Evolutionary conservation across 2,888 invertebrate genomes (phyloP), one percentile per base, ranked within the genome.

Genomic region (Myathropa florea): DNA sequence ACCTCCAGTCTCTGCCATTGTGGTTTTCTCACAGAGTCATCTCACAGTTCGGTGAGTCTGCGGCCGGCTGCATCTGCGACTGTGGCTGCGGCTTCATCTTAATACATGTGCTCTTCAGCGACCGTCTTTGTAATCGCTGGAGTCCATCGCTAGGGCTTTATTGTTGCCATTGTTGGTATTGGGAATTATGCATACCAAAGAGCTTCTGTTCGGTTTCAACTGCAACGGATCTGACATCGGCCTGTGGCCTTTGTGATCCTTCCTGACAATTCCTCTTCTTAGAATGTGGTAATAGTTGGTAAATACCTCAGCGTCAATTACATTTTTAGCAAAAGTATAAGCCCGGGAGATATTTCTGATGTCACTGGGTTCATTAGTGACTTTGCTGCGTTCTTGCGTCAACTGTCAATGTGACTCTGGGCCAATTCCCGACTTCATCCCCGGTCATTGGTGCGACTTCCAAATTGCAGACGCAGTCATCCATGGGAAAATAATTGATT

Each of bases 401-500:
- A 55, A 55, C 24, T 64, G 73, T 57, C 73, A 73, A 9, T 30
- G 10, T 1, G 23, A 4, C 9, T 14, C 6, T 21, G 21, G 55
- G 14, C 53, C 21, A 10, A 63, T 21, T 18, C 9, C 21, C 36
- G 21, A 23, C 10, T 24, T 24, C 4, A 33, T 36, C 6, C 2
- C 36, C 10, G 10, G n/a, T 28, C 39, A 55, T 23, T 59, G 65
- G 75, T 65, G 57, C 36, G 36, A 65, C 39, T 65, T 26, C 36
- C 57, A 75, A 75, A 75, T 39, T 36, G 39, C 64, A 33, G 14
- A n/a, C 53, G 39, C 39, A 24, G 59, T 28, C 61, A 14, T 88
- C 89, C 89, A 80, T 90, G 89, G 89, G 88, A 90, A 89, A 89
- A 83, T 77, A 88, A 83, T 88, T 88, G 83, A 89, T 89, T 89